These are phyloP conservation scores for Xiphydria camelus DNA, from an alignment of 2,888 invertebrate genomes.

Conservation along the genomic window DNA sequence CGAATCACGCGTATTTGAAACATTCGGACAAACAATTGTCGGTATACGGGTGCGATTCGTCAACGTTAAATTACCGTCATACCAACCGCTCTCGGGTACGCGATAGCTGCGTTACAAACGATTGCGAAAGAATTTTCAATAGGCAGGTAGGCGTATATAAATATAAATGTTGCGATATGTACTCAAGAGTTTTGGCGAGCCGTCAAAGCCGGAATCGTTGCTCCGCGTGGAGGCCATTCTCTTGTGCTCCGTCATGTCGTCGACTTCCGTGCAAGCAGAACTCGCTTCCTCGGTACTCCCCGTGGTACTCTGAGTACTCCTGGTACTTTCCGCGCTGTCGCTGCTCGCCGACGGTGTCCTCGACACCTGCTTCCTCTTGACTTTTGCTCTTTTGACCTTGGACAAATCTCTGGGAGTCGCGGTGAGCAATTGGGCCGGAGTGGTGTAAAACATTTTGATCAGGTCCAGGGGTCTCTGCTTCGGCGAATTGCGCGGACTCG, in stretches of 20 bases:
- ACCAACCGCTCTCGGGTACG: too few species aligned
- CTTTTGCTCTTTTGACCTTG: slow-evolving; percentile 50
- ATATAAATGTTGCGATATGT: slow-evolving; percentile 31
- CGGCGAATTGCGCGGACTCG: slow-evolving; percentile 37
- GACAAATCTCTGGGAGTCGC: slow-evolving; percentile 53
- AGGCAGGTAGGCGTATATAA: too few species aligned
- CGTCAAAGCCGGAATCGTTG: slow-evolving; percentile 82
- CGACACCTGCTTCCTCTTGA: slow-evolving; percentile 46
- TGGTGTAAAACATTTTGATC: slow-evolving; percentile 52
- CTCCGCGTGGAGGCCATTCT: slow-evolving; percentile 75
- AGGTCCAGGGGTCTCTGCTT: slow-evolving; percentile 50
- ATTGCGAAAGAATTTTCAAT: too few species aligned
- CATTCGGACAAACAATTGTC: too few species aligned
- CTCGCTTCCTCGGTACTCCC: slow-evolving; percentile 45
- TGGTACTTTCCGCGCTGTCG: slow-evolving; percentile 51
- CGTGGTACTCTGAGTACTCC: slow-evolving; percentile 36
- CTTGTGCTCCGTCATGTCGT: slow-evolving; percentile 60
- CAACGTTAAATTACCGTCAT: too few species aligned
- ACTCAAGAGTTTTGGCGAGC: slow-evolving; percentile 56
- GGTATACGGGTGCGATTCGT: too few species aligned
- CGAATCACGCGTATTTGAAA: too few species aligned
- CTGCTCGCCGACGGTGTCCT: slow-evolving; percentile 48
- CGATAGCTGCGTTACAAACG: too few species aligned
- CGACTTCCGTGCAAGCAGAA: slow-evolving; percentile 54
- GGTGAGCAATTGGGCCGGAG: slow-evolving; percentile 49